Evolutionary conservation across 2,113 vertebrate species (phyloP).

Genomic region (Macquaria australasica): DNA sequence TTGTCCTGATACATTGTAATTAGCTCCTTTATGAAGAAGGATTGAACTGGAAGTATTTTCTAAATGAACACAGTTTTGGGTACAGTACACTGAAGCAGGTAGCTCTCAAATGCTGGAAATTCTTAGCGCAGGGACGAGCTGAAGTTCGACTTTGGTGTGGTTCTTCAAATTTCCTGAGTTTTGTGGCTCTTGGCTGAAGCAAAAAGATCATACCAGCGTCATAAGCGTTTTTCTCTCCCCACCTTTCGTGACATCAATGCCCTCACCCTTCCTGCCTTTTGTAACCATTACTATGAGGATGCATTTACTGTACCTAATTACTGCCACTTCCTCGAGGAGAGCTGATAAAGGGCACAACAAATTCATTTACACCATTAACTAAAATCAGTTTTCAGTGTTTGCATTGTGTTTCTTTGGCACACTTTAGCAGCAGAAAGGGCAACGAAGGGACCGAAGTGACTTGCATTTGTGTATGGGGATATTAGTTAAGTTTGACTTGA

Average conservation of each 20-base stretch:
- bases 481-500: neutral
- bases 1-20: neutral
- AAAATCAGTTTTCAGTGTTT: neutral
- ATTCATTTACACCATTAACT: neutral
- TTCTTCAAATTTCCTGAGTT: constrained; percentile 38
- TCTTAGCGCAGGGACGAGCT: neutral
- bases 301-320: neutral
- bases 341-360: neutral
- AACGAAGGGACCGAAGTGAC: neutral
- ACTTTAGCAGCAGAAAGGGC: neutral
- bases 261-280: constrained; percentile 38
- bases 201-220: constrained; percentile 21
- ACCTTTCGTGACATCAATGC: neutral
- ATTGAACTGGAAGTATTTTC: neutral
- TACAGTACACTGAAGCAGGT: neutral
- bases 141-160: constrained; percentile 39
- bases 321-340: neutral
- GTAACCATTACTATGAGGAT: neutral
- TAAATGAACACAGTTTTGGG: neutral
- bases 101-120: neutral
- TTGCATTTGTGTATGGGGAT: neutral
- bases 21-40: neutral
- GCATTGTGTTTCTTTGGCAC: neutral
- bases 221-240: neutral
- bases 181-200: constrained; percentile 46